Percentiles rank a stretch among this genome's conserved stretches.
Evolutionary conservation across 2,113 vertebrate species (phyloP).

Genomic region (Festucalex cinctus): DNA sequence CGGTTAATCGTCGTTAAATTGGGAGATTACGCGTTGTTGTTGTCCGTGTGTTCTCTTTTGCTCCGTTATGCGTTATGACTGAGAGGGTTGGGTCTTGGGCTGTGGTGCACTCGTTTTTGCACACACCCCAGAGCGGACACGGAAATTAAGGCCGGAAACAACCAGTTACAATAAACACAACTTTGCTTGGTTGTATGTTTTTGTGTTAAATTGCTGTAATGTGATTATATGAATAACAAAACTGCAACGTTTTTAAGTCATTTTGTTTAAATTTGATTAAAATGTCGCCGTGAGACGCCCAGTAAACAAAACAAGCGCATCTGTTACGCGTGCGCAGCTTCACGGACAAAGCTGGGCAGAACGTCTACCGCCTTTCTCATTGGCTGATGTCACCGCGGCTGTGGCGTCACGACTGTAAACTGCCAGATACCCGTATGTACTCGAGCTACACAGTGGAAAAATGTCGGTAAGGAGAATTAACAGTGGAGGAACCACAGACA

Average conservation of each 20-base stretch:
- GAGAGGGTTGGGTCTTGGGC: background rate
- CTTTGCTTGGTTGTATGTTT: background rate
- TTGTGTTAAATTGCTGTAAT: too few species aligned
- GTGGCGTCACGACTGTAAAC: conserved; percentile 41
- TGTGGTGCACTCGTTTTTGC: conserved; percentile 32
- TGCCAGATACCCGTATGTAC: conserved; percentile 42
- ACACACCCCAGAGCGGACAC: background rate
- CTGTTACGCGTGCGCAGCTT: background rate
- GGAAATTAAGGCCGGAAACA: too few species aligned
- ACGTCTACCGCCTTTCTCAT: conserved; percentile 2
- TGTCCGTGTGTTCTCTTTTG: background rate
- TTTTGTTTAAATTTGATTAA: background rate
- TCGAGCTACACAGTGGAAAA: conserved; percentile 30
- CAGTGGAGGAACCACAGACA: conserved; percentile 45
- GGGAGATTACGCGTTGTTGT: conserved; percentile 2
- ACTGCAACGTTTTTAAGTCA: too few species aligned
- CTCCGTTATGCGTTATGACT: background rate
- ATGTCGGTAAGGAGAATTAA: conserved; percentile 58
- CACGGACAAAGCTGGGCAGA: background rate
- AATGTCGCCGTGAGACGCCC: background rate
- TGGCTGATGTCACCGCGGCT: background rate
- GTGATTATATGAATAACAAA: background rate
- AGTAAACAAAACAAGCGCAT: background rate
- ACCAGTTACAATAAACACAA: background rate
- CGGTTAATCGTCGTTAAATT: background rate